Evolutionary conservation across 2,888 invertebrate species (phyloP), one percentile per base, ranked within the genome.

Genomic region (Clepsis dumicolana): DNA sequence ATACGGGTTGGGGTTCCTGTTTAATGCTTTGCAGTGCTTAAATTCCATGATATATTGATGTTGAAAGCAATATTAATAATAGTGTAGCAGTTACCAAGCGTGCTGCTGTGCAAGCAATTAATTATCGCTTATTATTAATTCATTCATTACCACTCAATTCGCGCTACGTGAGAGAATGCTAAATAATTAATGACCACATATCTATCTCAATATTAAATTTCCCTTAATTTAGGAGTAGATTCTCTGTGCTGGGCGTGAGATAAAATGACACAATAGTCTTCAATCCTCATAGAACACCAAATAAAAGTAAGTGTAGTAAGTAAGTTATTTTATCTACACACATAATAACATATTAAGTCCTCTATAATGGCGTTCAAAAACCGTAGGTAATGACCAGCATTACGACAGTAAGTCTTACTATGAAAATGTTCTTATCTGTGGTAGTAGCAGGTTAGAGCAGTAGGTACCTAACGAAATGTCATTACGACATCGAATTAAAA

Each of bases 41-140:
- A 41, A 54, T 16, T 18, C 41, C n/a, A 0, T 8, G 18, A 10
- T 56, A 48, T 56, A 32, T 48, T 48, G 14, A 57, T 24, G 25
- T 57, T 48, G 25, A 35, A 25, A 48, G 57, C 56, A 50, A n/a
- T 57, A 50, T 50, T 57, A 50, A 35, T 64, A 56, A 57, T 57
- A 64, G 21, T 14, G 54, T 54, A 54, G 7, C 27, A 16, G 44
- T 53, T 24, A 25, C 38, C 24, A 38, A 41, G 38, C 41, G 27
- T 38, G 25, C 60, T 60, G 65, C 61, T 50, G n/a, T 8, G 32
- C 32, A 65, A 53, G 60, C 44, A 53, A 53, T 65, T 65, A 65
- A 65, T 60, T 59, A 38, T 35, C 24, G 48, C 50, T 50, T 59
- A 50, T 35, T 56, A 57, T 52, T 65, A 59, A 60, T 65, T 52